Base-by-base conservation (phyloP, 1,140 invertebrate genomes). In the Daktulosphaira vitifoliae region DNA sequence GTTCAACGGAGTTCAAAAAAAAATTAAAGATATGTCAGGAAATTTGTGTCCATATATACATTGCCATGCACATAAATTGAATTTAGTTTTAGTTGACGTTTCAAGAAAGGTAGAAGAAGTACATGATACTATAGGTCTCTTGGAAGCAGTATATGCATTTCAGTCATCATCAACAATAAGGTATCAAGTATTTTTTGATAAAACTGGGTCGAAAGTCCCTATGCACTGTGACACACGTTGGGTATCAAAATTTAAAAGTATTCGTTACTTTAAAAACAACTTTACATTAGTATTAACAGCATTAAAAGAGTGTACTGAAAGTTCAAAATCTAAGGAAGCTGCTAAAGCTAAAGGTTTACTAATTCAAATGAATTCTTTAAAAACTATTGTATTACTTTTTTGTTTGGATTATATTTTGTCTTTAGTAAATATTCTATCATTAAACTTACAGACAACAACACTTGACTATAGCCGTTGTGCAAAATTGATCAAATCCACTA, bases 1-100 rank as follows among this genome's bases (percentile, higher is more conserved):
- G 8, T 74, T 71, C 56, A 56, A 46, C 15, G 44, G 44, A 16
- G n/a, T 48, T 48, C 6, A 48, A n/a, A n/a, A 48, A 48, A 33
- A 65, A 49, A 68, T 70, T 42, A 48, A n/a, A 48, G 44, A 48
- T n/a, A 48, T 16, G 20, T n/a, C n/a, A 48, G 20, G 20, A 48
- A 16, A 16, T 48, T n/a, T 22, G n/a, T 48, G 44, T 22, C 44
- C 44, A 48, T 16, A 16, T 16, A 7, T 48, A n/a, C 44, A 48
- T n/a, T 48, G 44, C 44, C 20, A 48, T 48, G n/a, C 44, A 16
- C 44, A 48, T 48, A n/a, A 22, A 7, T 48, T 48, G n/a, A 48
- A 48, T n/a, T 48, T 48, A 48, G 20, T 48, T 48, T 22, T 48
- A 22, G 44, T 48, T n/a, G n/a, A n/a, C n/a, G 44, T 48, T 16